These are phyloP conservation scores for Catocala fraxini DNA, from an alignment of 2,888 invertebrate genomes.

Conservation along the genomic window DNA sequence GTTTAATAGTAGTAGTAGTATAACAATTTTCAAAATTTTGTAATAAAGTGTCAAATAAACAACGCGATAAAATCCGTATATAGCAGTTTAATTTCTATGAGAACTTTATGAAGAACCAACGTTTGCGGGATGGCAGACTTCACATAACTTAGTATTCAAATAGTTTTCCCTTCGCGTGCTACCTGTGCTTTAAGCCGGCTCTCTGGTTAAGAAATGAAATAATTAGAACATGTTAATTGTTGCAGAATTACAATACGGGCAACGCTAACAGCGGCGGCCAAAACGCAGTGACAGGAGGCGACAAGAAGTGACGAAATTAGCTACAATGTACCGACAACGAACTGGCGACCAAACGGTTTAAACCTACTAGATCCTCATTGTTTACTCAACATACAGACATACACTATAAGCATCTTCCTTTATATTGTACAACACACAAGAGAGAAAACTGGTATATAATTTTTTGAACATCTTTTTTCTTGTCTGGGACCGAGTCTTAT, in stretches of 20 bases:
- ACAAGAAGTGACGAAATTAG: constrained; percentile 68
- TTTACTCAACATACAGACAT: not conserved
- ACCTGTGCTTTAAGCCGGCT: not conserved
- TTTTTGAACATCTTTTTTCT: not conserved
- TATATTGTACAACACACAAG: not conserved
- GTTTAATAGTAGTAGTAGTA: too few species aligned
- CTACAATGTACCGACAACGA: not conserved
- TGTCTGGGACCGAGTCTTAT: not conserved
- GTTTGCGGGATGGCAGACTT: too few species aligned
- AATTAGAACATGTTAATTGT: constrained; percentile 2
- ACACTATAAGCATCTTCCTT: too few species aligned
- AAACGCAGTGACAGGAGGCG: constrained; percentile 50
- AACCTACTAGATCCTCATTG: constrained; percentile 1
- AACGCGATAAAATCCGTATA: too few species aligned
- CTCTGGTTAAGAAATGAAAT: not conserved
- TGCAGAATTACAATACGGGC: constrained; percentile 71
- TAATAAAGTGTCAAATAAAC: too few species aligned
- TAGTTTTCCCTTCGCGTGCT: too few species aligned
- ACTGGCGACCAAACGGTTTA: constrained; percentile 10
- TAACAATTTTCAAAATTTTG: too few species aligned
- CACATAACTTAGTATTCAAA: too few species aligned
- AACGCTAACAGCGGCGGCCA: constrained; percentile 47
- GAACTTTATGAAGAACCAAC: too few species aligned
- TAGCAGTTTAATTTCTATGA: too few species aligned
- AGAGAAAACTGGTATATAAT: not conserved